phyloP scores from a whole-genome alignment of 2,888 invertebrate species.

The Volucella inflata region DNA sequence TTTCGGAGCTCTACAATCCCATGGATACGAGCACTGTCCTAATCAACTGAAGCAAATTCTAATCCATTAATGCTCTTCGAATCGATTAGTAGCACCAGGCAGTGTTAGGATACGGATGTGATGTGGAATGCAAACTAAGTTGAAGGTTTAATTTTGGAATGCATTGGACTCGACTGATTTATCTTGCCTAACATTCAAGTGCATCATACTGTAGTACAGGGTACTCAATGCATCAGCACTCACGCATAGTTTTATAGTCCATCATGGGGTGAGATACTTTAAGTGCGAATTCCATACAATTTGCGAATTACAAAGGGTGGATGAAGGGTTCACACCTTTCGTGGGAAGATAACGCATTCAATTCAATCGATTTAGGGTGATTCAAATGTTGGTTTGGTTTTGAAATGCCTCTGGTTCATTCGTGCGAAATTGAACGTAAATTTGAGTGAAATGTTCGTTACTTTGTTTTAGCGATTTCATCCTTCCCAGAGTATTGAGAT shows the following conservation, averaged over 20 bases:
- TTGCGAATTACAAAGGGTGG: constrained; percentile 15
- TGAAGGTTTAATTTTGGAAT: constrained; percentile 25
- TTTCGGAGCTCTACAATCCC: background rate
- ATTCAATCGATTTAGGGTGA: background rate
- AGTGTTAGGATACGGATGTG: background rate
- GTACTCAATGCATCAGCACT: constrained; percentile 56
- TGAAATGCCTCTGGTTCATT: too few relatives aligned
- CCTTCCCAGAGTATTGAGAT: too few relatives aligned
- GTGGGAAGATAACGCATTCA: constrained; percentile 20
- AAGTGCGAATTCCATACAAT: constrained; percentile 69
- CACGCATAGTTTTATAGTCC: constrained; percentile 38
- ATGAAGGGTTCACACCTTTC: constrained; percentile 2
- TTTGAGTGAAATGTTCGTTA: too few relatives aligned
- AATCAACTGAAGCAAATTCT: constrained; percentile 66
- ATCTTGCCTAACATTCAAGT: constrained; percentile 68
- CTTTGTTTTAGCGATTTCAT: too few relatives aligned
- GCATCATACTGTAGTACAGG: constrained; percentile 16
- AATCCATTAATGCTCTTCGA: constrained; percentile 71
- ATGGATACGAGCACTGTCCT: background rate
- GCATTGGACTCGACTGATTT: constrained; percentile 1
- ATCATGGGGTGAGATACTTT: constrained; percentile 33
- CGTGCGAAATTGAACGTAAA: too few relatives aligned
- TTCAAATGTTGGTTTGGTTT: too few relatives aligned
- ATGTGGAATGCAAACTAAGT: constrained; percentile 20
- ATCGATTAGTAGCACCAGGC: constrained; percentile 55